Base-by-base conservation (phyloP, 2,797 vertebrate species). In the Cygnus olor region DNA sequence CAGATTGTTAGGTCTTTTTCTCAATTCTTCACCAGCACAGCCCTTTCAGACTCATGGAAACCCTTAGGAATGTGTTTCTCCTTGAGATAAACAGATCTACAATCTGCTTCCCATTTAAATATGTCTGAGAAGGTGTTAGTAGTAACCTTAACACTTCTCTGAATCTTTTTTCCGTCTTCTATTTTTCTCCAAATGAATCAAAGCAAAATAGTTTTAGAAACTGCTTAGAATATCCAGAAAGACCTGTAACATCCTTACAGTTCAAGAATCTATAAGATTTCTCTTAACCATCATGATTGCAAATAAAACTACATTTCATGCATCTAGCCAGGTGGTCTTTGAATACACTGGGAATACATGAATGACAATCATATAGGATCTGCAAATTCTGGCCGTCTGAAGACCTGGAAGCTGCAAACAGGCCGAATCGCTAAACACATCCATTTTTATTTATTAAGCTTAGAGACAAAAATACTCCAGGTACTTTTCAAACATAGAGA, bases 261-360 rank as follows among this genome's bases (percentile, higher is more conserved):
- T 49, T 65, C 44, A 63, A 42, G 38, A 84, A 73, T 42, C 28
- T 72, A 28, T 32, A 20, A 6, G 2, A 69, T 14, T n/a, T 69
- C 32, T 86, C 95, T 58, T 51, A 79, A 27, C 16, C 10, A 19
- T 27, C 24, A 28, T 69, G 34, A 30, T 28, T 51, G 20, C 25
- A 73, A 51, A 56, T 42, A 18, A 18, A 20, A n/a, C 42, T 72
- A 22, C 20, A 71, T 69, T 72, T 78, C 14, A 24, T 42, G 15
- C 12, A 17, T 30, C 36, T 76, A 9, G 9, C 18, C 36, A 40
- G 51, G 14, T 76, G 21, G 9, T 49, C 89, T 80, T 89, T 65
- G 80, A n/a, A n/a, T n/a, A n/a, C 58, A 7, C 45, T 45, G 57
- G 14, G 30, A 90, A 71, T 45, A 10, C 0, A 0, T 8, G 17